Evolutionary conservation across 2,888 invertebrate genomes (phyloP).

Genomic region (Andrena camellia): DNA sequence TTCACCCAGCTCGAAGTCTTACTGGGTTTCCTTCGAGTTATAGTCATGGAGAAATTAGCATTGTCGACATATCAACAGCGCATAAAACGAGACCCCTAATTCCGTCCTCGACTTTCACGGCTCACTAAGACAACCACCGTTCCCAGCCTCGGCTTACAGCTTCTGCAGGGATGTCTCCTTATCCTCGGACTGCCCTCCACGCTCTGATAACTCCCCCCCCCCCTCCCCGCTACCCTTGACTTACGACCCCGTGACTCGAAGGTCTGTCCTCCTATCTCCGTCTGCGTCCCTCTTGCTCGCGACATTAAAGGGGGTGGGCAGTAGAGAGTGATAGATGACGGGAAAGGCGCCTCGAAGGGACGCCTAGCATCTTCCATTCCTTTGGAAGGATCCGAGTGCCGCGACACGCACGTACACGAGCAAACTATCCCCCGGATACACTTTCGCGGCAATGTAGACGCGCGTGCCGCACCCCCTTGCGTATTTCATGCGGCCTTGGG

Average conservation of each 20-base stretch:
- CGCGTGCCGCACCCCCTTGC: slow-evolving; percentile 37
- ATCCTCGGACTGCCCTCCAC: slow-evolving; percentile 60
- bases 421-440: slow-evolving; percentile 54
- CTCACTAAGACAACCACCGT: slow-evolving; percentile 33
- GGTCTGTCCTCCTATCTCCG: slow-evolving; percentile 27
- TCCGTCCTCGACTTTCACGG: slow-evolving; percentile 37
- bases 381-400: slow-evolving; percentile 60
- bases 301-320: slow-evolving; percentile 60
- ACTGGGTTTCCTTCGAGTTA: not conserved
- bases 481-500: slow-evolving; percentile 51
- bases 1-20: too few species aligned
- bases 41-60: slow-evolving; percentile 26
- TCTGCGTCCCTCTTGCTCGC: slow-evolving; percentile 54
- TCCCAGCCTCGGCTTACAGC: slow-evolving; percentile 44
- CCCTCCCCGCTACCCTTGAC: slow-evolving; percentile 26
- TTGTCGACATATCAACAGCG: slow-evolving; percentile 45
- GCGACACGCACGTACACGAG: slow-evolving; percentile 57
- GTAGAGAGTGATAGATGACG: slow-evolving; percentile 71
- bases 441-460: slow-evolving; percentile 56
- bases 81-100: slow-evolving; percentile 46
- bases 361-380: slow-evolving; percentile 74
- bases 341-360: slow-evolving; percentile 74
- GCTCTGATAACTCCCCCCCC: slow-evolving; percentile 70
- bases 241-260: slow-evolving; percentile 53
- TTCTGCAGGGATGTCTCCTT: slow-evolving; percentile 52